Conservation (phyloP, 2,797 vertebrate genomes). For the Sardinella longiceps region DNA sequence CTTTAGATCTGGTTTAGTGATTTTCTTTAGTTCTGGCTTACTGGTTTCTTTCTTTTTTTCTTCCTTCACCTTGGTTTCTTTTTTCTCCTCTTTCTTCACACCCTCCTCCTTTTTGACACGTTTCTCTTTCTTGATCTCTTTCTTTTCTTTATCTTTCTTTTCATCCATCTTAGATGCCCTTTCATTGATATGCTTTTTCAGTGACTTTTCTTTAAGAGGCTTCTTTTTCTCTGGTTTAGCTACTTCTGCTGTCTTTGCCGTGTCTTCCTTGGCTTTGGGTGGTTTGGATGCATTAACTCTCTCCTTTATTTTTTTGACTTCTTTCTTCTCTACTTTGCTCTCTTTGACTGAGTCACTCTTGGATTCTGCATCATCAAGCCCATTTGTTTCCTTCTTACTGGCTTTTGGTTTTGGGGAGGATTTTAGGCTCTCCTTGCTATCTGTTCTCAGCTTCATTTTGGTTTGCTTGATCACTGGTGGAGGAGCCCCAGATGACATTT, state of each 20-base stretch:
- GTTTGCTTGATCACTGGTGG: constrained; percentile 89
- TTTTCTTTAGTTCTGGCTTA: constrained; percentile 89
- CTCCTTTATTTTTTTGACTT: constrained; percentile 85
- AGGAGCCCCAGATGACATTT: constrained; percentile 83
- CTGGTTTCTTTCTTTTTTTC: constrained; percentile 88
- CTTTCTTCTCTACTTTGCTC: constrained; percentile 84
- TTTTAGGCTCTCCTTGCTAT: constrained; percentile 98
- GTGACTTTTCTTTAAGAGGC: constrained; percentile 84
- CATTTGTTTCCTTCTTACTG: constrained; percentile 81
- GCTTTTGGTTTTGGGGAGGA: constrained; percentile 87
- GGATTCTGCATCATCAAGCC: constrained; percentile 83
- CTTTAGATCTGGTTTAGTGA: constrained; percentile 91
- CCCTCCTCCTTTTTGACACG: constrained; percentile 75
- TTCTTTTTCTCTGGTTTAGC: constrained; percentile 91
- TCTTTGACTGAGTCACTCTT: constrained; percentile 86
- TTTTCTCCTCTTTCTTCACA: constrained; percentile 89
- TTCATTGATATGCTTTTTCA: constrained; percentile 86
- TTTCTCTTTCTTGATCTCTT: constrained; percentile 82
- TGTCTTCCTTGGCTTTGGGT: constrained; percentile 75
- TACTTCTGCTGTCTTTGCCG: constrained; percentile 78
- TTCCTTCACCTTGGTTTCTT: constrained; percentile 86
- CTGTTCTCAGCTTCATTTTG: constrained; percentile 92
- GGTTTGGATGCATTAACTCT: constrained; percentile 83
- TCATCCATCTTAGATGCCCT: constrained; percentile 90
- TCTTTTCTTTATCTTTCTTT: constrained; percentile 98